phyloP scores from a whole-genome alignment of 2,888 invertebrate genomes.

The Morpho deidamia region DNA sequence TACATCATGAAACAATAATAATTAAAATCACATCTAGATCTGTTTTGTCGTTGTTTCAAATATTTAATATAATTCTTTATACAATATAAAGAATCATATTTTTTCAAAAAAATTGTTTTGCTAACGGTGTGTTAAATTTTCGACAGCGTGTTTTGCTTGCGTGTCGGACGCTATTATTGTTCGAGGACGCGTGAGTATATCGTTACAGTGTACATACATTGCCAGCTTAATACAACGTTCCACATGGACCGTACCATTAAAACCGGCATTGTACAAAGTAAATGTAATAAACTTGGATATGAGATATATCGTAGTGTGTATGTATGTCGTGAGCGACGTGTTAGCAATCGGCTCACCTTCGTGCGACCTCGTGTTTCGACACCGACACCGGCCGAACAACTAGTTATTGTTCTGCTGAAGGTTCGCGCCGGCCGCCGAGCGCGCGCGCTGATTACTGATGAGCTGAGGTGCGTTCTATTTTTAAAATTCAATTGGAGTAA shows the following conservation, averaged over 20 bases:
- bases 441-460: slow-evolving; percentile 72
- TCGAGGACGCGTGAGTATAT: slow-evolving; percentile 24
- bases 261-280: slow-evolving; percentile 7
- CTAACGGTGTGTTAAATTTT: slow-evolving; percentile 51
- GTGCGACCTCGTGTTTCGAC: slow-evolving; percentile 73
- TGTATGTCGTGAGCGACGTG: slow-evolving; percentile 53
- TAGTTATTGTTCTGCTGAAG: slow-evolving; percentile 70
- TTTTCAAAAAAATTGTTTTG: slow-evolving; percentile 25
- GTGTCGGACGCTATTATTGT: slow-evolving; percentile 51
- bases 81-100: neutral
- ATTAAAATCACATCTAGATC: neutral
- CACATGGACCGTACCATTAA: too few species aligned
- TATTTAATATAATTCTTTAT: too few species aligned
- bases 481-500: slow-evolving; percentile 33
- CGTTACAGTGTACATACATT: slow-evolving; percentile 10
- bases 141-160: slow-evolving; percentile 67
- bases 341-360: slow-evolving; percentile 71
- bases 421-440: slow-evolving; percentile 62
- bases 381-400: slow-evolving; percentile 48
- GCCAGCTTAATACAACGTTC: neutral
- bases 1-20: neutral
- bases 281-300: neutral
- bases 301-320: slow-evolving; percentile 7
- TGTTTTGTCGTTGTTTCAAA: too few species aligned
- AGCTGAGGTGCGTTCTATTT: slow-evolving; percentile 52